Percentiles rank a stretch among this genome's conserved stretches.
phyloP scores from a whole-genome alignment of 2,113 vertebrate genomes.

The Limanda limanda region DNA sequence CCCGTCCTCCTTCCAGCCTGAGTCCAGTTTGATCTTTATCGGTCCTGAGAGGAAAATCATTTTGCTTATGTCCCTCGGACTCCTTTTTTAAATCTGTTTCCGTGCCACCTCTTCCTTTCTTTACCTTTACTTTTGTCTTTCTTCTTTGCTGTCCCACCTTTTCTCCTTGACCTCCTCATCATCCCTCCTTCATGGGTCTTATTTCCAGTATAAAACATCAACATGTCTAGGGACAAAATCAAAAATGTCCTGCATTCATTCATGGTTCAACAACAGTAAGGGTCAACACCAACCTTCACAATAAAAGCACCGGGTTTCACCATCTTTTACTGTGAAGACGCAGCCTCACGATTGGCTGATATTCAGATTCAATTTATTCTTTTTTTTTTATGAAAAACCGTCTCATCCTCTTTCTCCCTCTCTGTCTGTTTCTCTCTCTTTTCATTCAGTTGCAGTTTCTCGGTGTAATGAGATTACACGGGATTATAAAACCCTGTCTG shows the following conservation, averaged over 20 bases:
- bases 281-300: too few relatives aligned
- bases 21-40: slow-evolving; percentile 65
- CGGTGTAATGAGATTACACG: slow-evolving; percentile 75
- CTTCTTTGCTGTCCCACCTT: background rate
- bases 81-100: slow-evolving; percentile 6
- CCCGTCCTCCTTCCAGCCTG: background rate
- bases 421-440: background rate
- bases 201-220: too few relatives aligned
- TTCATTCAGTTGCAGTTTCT: slow-evolving; percentile 60
- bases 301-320: too few relatives aligned
- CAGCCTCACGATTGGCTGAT: too few relatives aligned
- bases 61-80: slow-evolving; percentile 31
- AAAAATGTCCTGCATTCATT: too few relatives aligned
- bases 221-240: too few relatives aligned
- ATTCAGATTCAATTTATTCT: background rate
- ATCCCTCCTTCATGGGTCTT: slow-evolving; percentile 5
- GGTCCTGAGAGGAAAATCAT: slow-evolving; percentile 66
- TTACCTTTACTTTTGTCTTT: slow-evolving; percentile 8
- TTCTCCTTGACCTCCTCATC: background rate
- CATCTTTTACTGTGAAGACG: background rate
- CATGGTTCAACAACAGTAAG: too few relatives aligned
- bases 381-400: too few relatives aligned
- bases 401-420: background rate
- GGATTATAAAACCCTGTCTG: slow-evolving; percentile 68
- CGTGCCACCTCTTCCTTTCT: slow-evolving; percentile 4